Percentiles rank a stretch among this genome's conserved stretches.
Evolutionary conservation across 2,888 invertebrate species (phyloP).

Genomic region (Ochropleura plecta): DNA sequence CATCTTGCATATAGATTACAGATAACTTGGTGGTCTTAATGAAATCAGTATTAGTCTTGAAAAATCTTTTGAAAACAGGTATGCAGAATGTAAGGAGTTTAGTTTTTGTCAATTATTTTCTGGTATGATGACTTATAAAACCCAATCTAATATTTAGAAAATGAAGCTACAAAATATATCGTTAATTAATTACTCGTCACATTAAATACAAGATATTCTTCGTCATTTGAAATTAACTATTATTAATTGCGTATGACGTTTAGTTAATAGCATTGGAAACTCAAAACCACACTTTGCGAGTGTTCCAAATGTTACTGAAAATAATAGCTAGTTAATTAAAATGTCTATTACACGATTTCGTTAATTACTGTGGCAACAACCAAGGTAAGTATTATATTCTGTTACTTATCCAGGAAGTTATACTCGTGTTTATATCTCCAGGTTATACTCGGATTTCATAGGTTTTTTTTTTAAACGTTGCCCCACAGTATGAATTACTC

Average conservation of each 20-base stretch:
- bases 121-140: constrained; percentile 7
- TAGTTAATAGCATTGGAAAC: constrained; percentile 48
- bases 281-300: constrained; percentile 42
- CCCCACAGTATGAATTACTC: too few species aligned
- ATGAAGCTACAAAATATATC: background rate
- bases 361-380: constrained; percentile 46
- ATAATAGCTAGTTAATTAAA: constrained; percentile 58
- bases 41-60: background rate
- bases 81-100: background rate
- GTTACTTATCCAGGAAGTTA: background rate
- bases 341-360: constrained; percentile 55
- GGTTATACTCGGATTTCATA: too few species aligned
- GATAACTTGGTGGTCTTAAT: background rate
- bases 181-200: constrained; percentile 14
- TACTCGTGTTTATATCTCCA: background rate
- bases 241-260: constrained; percentile 17
- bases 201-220: constrained; percentile 31
- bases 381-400: background rate
- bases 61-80: background rate
- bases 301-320: constrained; percentile 55
- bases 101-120: too few species aligned
- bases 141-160: background rate
- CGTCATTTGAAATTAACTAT: constrained; percentile 17
- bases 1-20: constrained; percentile 6
- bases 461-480: too few species aligned